Base-by-base conservation (phyloP, 1,140 invertebrate species). In the Dolichoris vasculosae region DNA sequence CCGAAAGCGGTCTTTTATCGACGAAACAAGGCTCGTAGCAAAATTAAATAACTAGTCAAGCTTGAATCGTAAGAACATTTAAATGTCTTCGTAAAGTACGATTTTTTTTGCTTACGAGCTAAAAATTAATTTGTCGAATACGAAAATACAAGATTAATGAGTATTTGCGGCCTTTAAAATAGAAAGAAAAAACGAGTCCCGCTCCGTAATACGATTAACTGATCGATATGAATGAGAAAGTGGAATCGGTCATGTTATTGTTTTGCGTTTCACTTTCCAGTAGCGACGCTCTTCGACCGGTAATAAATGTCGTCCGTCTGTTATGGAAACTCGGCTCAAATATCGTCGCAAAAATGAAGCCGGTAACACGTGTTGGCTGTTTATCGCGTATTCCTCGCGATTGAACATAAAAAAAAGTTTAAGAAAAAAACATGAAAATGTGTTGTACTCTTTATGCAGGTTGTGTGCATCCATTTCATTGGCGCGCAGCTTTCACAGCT, bases 321-420 rank as follows among this genome's bases (percentile, higher is more conserved):
- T 67, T 67, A 8, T 35, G 8, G 15, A 11, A 35, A 3, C 15
- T 13, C 20, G 26, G 20, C 13, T 67, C 13, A 0, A 73, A n/a
- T n/a, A 0, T n/a, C 38, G 35, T 73, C 20, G 11, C 20, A 73
- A 73, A 79, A 79, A 40, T 17, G 46, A 40, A 59, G 73, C 67
- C 71, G 77, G 75, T 64, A 86, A 35, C 79, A 85, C 55, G 71
- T 76, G 84, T 35, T 55, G 17, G 20, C 51, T 40, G 35, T 51
- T 59, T 51, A 59, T 79, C 63, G 43, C 38, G 23, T 40, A 20
- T 40, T 15, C 30, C 3, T 0, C 11, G 4, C 11, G n/a, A 23
- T 26, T 23, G 8, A 3, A 8, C 43, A 43, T 7, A 73, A 73
- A 40, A 43, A 13, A 32, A 76, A 76, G 1, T 6, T 15, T 1